These are phyloP conservation scores for Takifugu bimaculatus DNA, from an alignment of 2,113 vertebrate genomes.

Conservation along the genomic window DNA sequence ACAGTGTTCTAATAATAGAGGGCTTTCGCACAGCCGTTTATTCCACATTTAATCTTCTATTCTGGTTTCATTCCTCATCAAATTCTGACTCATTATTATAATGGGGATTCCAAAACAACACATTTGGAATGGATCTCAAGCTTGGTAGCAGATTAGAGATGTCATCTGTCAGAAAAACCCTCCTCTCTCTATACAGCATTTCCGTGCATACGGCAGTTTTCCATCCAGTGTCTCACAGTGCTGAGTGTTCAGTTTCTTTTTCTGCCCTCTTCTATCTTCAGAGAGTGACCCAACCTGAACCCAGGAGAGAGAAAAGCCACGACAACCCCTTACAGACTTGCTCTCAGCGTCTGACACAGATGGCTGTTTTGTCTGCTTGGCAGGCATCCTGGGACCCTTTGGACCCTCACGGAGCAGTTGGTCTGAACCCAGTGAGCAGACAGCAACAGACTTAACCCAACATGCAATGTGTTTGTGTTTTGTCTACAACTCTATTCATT, in stretches of 20 bases:
- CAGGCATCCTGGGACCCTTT: slow-evolving; percentile 15
- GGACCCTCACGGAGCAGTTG: slow-evolving; percentile 15
- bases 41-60: slow-evolving; percentile 13
- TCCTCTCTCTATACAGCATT: background rate
- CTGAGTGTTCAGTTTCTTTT: slow-evolving; percentile 15
- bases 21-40: slow-evolving; percentile 9
- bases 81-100: slow-evolving; percentile 11
- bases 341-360: slow-evolving; percentile 17
- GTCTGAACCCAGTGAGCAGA: slow-evolving; percentile 1
- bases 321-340: slow-evolving; percentile 9
- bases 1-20: background rate
- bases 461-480: background rate
- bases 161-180: background rate
- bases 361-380: slow-evolving; percentile 34
- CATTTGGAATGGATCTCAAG: slow-evolving; percentile 13
- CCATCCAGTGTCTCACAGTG: slow-evolving; percentile 8
- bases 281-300: slow-evolving; percentile 33
- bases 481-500: too few species aligned
- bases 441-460: slow-evolving; percentile 5
- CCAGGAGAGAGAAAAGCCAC: slow-evolving; percentile 21
- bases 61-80: slow-evolving; percentile 19
- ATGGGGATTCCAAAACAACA: slow-evolving; percentile 22
- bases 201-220: slow-evolving; percentile 20
- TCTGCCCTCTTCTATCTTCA: slow-evolving; percentile 8
- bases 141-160: slow-evolving; percentile 16